Base-by-base conservation (phyloP, 2,888 invertebrate species). In the Patella depressa region DNA sequence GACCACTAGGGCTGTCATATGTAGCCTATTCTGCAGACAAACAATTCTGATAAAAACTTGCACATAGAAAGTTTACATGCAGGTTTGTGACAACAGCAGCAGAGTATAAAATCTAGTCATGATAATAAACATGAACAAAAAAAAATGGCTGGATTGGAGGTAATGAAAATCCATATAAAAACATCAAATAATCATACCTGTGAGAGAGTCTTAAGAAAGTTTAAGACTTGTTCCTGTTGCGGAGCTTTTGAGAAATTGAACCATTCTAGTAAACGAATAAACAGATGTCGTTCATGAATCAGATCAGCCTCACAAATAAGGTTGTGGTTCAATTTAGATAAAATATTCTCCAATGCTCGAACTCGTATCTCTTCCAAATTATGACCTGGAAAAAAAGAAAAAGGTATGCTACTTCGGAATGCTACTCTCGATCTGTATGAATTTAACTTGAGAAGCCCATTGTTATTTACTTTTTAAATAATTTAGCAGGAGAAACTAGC, bases 201-300 rank as follows among this genome's bases (percentile, higher is more conserved):
- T 73, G 90, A 84, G 34, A 91, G 80, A 65, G 86, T 81, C 17
- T 83, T 82, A 2, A 91, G 77, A 14, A 91, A 85, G 14, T 79
- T 81, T 11, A 91, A 82, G 9, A 90, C 88, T 71, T 90, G 85
- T 29, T 84, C 82, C 79, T 89, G 85, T 29, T 86, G 81, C 1
- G 87, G 83, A 75, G 87, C 86, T 69, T 85, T 84, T 14, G 87
- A 85, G 78, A 90, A 89, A 79, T 91, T 91, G 82, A 91, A 91
- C 91, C 91, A 91, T 80, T 91, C 90, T 53, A 91, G 82, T 53
- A 91, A 84, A 19, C 89, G 84, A 69, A 90, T 90, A 73, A 91
- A 87, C 4, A 91, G 83, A 75, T 89, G 89, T 57, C 90, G 83
- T 76, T 91, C 90, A 79, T 91, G 90, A 15, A 90, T 85, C 5